A percentile compares a stretch with the other conserved stretches of the same genome.
Evolutionary conservation across 2,888 invertebrate species (phyloP).

Genomic region (Pterobdella sp.): DNA sequence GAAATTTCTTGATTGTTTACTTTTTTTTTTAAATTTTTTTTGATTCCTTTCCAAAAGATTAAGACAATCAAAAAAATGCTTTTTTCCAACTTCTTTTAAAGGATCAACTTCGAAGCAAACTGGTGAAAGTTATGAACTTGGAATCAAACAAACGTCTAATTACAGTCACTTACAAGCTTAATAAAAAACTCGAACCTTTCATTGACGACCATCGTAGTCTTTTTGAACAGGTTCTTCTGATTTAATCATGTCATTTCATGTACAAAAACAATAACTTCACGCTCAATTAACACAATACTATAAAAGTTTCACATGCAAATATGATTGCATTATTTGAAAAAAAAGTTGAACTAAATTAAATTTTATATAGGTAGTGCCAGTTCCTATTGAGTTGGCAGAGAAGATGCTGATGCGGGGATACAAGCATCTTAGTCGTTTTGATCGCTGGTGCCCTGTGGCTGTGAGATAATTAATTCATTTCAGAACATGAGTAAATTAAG

Average conservation of each 20-base stretch:
- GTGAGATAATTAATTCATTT: slow-evolving; percentile 37
- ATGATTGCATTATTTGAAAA: too few relatives aligned
- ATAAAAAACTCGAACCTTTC: slow-evolving; percentile 42
- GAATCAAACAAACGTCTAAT: slow-evolving; percentile 46
- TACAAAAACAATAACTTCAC: too few relatives aligned
- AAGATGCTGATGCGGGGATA: slow-evolving; percentile 48
- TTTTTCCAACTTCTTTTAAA: too few relatives aligned
- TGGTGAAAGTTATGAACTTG: slow-evolving; percentile 46
- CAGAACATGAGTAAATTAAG: not conserved
- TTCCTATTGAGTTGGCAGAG: slow-evolving; percentile 46
- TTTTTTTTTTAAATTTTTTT: too few relatives aligned
- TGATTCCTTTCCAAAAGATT: too few relatives aligned
- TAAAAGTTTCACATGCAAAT: too few relatives aligned
- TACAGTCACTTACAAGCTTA: slow-evolving; percentile 47
- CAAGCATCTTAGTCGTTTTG: slow-evolving; percentile 50
- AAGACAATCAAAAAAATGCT: too few relatives aligned
- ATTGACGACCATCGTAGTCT: slow-evolving; percentile 42
- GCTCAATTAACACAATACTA: too few relatives aligned
- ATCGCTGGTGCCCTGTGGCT: slow-evolving; percentile 51
- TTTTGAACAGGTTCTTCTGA: slow-evolving; percentile 45
- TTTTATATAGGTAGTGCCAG: slow-evolving; percentile 39
- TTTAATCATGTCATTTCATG: too few relatives aligned
- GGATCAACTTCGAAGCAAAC: slow-evolving; percentile 47
- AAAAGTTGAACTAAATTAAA: too few relatives aligned
- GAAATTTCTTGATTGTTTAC: too few relatives aligned